Percentiles rank a stretch among this genome's conserved stretches.
Conservation (phyloP, 2,797 vertebrate species). For the Cirrhinus mrigala region DNA sequence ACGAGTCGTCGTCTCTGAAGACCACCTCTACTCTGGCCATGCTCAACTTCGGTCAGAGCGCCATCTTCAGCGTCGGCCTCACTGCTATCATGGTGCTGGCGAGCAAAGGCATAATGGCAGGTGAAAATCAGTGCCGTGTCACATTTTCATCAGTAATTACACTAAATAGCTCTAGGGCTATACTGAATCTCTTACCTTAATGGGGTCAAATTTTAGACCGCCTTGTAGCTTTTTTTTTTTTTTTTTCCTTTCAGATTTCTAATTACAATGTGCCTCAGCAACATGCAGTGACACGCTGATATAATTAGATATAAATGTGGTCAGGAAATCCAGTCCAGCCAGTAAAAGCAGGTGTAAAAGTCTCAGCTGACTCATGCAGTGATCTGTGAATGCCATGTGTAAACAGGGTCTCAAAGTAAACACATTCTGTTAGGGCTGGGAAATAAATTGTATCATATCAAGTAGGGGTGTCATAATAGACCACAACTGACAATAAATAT, state of each 20-base stretch:
- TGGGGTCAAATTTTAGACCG: background rate
- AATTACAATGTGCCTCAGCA: background rate
- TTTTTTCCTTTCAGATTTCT: background rate
- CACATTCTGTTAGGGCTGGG: too few species aligned
- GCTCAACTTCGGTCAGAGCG: slow-evolving; percentile 96
- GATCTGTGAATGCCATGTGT: background rate
- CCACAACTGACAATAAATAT: too few species aligned
- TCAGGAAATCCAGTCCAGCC: background rate
- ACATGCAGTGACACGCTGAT: background rate
- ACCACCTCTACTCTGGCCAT: slow-evolving; percentile 93
- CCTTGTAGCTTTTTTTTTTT: background rate
- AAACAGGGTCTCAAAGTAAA: background rate
- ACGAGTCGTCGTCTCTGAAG: slow-evolving; percentile 93
- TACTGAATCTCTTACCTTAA: background rate
- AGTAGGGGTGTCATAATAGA: too few species aligned
- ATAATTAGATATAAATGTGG: background rate
- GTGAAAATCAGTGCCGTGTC: slow-evolving; percentile 68
- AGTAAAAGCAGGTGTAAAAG: slow-evolving; percentile 36
- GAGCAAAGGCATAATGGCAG: slow-evolving; percentile 92
- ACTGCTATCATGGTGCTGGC: slow-evolving; percentile 94
- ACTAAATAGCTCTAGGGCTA: background rate
- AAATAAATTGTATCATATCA: too few species aligned
- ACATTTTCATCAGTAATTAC: background rate
- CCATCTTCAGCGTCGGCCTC: slow-evolving; percentile 93
- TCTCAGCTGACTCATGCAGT: background rate